A percentile compares a stretch with the other conserved stretches of the same genome.
phyloP scores from a whole-genome alignment of 1,140 invertebrate species.

The Mizuhopecten yessoensis region DNA sequence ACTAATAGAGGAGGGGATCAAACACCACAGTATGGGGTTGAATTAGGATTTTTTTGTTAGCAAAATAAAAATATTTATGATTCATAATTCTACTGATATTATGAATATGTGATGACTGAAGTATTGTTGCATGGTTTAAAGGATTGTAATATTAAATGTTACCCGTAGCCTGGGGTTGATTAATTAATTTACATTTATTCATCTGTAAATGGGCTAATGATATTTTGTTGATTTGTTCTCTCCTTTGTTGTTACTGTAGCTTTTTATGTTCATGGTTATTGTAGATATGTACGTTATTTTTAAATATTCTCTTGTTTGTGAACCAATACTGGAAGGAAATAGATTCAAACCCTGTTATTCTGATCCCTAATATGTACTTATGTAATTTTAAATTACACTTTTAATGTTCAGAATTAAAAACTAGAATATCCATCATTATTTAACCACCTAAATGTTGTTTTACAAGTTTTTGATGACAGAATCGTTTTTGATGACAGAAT shows the following conservation, averaged over 20 bases:
- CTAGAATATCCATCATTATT: too few species aligned
- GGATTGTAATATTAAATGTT: conserved; percentile 18
- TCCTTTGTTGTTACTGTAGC: conserved; percentile 6
- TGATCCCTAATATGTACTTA: neutral
- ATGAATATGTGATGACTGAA: neutral
- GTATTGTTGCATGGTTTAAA: neutral
- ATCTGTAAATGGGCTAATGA: neutral
- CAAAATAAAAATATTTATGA: neutral
- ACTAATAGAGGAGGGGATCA: neutral
- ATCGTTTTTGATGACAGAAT: too few species aligned
- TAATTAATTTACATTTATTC: neutral
- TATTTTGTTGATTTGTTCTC: neutral
- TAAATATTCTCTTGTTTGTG: conserved; percentile 16
- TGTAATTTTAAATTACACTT: too few species aligned
- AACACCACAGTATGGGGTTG: neutral
- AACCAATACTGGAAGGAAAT: neutral
- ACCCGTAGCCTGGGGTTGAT: neutral
- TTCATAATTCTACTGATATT: conserved; percentile 7
- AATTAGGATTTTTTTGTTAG: neutral
- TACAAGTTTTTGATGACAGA: too few species aligned
- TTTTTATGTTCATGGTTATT: neutral
- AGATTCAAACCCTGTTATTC: neutral
- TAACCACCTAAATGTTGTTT: too few species aligned
- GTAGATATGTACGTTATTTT: neutral
- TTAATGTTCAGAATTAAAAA: too few species aligned